A percentile compares a stretch with the other conserved stretches of the same genome.
Conservation (phyloP, 2,888 invertebrate species). For the Herminia tarsipennalis region DNA sequence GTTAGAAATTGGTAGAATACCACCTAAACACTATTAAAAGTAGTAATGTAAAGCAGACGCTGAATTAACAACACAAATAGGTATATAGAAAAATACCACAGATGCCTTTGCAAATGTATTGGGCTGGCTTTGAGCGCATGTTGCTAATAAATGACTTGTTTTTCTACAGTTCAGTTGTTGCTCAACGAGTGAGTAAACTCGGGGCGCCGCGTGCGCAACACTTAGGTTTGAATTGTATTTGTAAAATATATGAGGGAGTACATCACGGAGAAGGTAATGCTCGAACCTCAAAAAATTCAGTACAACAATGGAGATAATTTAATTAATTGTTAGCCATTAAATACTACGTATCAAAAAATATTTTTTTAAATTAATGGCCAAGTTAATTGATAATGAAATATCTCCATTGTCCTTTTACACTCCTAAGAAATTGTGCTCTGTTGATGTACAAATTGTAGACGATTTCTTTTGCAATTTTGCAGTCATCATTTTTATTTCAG, state of each 20-base stretch:
- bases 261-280: slow-evolving; percentile 81
- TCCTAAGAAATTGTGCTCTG: slow-evolving; percentile 59
- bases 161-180: slow-evolving; percentile 85
- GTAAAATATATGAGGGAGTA: slow-evolving; percentile 83
- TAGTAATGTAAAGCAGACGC: slow-evolving; percentile 9
- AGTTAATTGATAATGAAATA: slow-evolving; percentile 46
- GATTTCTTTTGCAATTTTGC: not conserved
- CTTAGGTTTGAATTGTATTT: slow-evolving; percentile 85
- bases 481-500: not conserved
- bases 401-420: slow-evolving; percentile 65
- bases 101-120: slow-evolving; percentile 72
- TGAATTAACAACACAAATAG: not conserved
- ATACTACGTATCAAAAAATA: not conserved
- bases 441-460: slow-evolving; percentile 51
- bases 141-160: slow-evolving; percentile 86
- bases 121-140: slow-evolving; percentile 82
- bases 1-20: too few species aligned
- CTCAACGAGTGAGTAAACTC: slow-evolving; percentile 84
- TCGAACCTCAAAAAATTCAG: slow-evolving; percentile 78
- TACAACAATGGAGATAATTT: slow-evolving; percentile 66
- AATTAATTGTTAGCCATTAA: not conserved
- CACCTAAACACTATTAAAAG: slow-evolving; percentile 8
- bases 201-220: slow-evolving; percentile 84
- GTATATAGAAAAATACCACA: slow-evolving; percentile 6
- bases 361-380: not conserved